Evolutionary conservation across 2,113 vertebrate species (phyloP).

Genomic region (Hypocryptadius cinnamomeus): DNA sequence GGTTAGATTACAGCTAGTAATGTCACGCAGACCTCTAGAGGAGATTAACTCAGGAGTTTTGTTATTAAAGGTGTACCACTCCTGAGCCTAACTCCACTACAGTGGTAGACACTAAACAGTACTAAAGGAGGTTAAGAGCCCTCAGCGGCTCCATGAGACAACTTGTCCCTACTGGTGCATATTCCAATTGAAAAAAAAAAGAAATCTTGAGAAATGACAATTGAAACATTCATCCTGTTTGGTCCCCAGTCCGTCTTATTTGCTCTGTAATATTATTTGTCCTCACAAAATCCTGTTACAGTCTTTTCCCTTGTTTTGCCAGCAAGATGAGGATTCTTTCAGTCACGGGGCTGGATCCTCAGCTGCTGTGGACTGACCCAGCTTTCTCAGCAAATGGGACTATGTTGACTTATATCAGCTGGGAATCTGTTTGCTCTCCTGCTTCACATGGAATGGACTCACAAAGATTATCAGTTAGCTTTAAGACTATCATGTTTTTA

Average conservation of each 20-base stretch:
- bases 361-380: not conserved
- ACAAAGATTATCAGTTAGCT: slow-evolving; percentile 26
- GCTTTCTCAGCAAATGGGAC: not conserved
- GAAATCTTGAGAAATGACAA: not conserved
- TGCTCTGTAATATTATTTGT: slow-evolving; percentile 25
- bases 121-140: not conserved
- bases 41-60: slow-evolving; percentile 71
- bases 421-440: not conserved
- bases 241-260: not conserved
- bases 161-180: not conserved
- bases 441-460: not conserved
- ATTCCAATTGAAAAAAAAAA: not conserved
- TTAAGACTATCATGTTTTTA: slow-evolving; percentile 53
- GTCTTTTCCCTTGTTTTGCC: slow-evolving; percentile 16
- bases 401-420: not conserved
- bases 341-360: not conserved
- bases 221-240: not conserved
- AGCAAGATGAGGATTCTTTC: slow-evolving; percentile 1
- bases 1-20: slow-evolving; percentile 70
- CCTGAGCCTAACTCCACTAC: slow-evolving; percentile 13
- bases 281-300: slow-evolving; percentile 26
- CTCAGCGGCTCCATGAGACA: rapidly evolving
- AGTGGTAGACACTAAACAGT: not conserved
- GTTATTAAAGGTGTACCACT: slow-evolving; percentile 59
- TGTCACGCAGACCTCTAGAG: slow-evolving; percentile 62